Evolutionary conservation across 2,888 invertebrate genomes (phyloP).

Genomic region (Oligia latruncula): DNA sequence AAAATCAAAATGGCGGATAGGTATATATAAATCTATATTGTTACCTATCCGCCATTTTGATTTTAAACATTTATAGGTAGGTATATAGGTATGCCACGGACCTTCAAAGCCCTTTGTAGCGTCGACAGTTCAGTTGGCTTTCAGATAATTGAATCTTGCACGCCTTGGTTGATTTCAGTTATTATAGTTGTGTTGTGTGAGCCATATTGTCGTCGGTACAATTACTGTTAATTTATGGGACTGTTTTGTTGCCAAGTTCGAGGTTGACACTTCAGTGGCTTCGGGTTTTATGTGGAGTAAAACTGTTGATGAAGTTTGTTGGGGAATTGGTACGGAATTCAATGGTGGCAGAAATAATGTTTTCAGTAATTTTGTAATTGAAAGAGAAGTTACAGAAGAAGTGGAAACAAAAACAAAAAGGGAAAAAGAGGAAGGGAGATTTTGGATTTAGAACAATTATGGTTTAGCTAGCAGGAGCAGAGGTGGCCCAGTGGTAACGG

Average conservation of each 20-base stretch:
- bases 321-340: no score
- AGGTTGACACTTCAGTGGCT: constrained; percentile 31
- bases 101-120: not conserved
- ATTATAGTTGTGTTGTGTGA: constrained; percentile 1
- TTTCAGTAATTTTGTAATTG: not conserved
- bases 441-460: no score
- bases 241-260: constrained; percentile 31
- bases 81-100: not conserved
- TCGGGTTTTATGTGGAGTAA: constrained; percentile 21
- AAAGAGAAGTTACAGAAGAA: not conserved
- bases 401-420: not conserved
- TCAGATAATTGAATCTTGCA: constrained; percentile 50
- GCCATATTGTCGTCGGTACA: constrained; percentile 24
- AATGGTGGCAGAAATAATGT: not conserved
- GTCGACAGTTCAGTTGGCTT: constrained; percentile 13
- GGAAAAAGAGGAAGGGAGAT: not conserved
- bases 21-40: not conserved
- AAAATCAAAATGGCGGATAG: not conserved
- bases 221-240: constrained; percentile 46
- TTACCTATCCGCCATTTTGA: no score
- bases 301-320: not conserved
- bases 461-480: no score
- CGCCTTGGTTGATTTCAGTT: constrained; percentile 10
- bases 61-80: no score
- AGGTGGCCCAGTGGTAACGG: no score